phyloP scores from a whole-genome alignment of 92 coral and sea anemone species.

The Umimayanthus kanabou region DNA sequence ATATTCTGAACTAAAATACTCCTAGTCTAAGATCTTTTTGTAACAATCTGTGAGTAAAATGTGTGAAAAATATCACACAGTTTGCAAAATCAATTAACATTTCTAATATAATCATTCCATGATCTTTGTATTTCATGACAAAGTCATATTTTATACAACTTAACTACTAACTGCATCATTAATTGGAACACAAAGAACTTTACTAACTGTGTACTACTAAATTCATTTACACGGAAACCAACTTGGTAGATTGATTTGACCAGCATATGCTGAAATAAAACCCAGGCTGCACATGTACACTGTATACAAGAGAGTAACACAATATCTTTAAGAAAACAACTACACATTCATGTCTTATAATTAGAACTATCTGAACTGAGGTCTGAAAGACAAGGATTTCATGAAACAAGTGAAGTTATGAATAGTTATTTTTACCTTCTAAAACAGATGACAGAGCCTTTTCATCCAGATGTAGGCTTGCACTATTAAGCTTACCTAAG shows the following conservation, averaged over 20 bases:
- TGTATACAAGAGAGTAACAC: background rate
- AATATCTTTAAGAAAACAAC: background rate
- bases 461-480: background rate
- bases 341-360: background rate
- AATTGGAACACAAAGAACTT: background rate
- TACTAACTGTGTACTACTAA: background rate
- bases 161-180: background rate
- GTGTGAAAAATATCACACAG: background rate
- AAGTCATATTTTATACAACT: background rate
- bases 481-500: background rate
- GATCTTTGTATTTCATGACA: background rate
- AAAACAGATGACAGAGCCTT: background rate
- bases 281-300: background rate
- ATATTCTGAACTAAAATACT: background rate
- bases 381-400: background rate
- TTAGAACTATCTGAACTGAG: background rate
- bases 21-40: background rate
- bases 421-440: background rate
- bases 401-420: background rate
- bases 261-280: slow-evolving; percentile 5
- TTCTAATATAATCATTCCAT: background rate
- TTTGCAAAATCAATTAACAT: slow-evolving; percentile 7
- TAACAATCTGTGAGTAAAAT: background rate
- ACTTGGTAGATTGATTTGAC: background rate
- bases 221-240: background rate